These are phyloP conservation scores for Chauna torquata DNA, from an alignment of 2,113 vertebrate genomes.

Conservation along the genomic window DNA sequence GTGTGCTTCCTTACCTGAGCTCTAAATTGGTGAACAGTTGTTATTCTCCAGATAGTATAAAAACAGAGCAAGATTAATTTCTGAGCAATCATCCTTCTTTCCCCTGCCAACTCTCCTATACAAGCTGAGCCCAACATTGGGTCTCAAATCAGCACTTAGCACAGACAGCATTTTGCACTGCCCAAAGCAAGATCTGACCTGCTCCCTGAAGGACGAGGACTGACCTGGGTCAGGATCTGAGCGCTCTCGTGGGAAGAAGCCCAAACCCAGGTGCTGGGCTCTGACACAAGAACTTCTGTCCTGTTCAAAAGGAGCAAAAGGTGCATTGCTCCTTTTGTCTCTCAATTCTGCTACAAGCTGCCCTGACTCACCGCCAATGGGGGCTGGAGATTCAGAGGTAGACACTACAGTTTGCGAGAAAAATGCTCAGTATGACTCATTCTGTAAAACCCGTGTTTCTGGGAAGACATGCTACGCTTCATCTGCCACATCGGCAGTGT, in stretches of 20 bases:
- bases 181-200: background rate
- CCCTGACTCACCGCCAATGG: background rate
- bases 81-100: background rate
- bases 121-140: rapidly evolving
- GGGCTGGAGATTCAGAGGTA: background rate
- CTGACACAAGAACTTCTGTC: background rate
- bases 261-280: too few relatives aligned
- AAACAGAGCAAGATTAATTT: background rate
- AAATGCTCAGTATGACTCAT: background rate
- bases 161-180: background rate
- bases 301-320: too few relatives aligned
- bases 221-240: too few relatives aligned
- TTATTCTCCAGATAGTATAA: background rate
- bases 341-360: background rate
- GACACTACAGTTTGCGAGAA: background rate
- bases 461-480: background rate
- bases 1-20: background rate
- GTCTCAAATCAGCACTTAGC: background rate
- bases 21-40: background rate
- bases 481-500: background rate
- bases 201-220: background rate
- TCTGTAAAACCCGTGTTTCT: background rate
- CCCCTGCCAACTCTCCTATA: rapidly evolving
- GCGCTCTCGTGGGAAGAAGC: background rate
- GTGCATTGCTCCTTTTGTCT: background rate